Conservation (phyloP, 2,113 vertebrate genomes). For the Erinaceus europaeus region DNA sequence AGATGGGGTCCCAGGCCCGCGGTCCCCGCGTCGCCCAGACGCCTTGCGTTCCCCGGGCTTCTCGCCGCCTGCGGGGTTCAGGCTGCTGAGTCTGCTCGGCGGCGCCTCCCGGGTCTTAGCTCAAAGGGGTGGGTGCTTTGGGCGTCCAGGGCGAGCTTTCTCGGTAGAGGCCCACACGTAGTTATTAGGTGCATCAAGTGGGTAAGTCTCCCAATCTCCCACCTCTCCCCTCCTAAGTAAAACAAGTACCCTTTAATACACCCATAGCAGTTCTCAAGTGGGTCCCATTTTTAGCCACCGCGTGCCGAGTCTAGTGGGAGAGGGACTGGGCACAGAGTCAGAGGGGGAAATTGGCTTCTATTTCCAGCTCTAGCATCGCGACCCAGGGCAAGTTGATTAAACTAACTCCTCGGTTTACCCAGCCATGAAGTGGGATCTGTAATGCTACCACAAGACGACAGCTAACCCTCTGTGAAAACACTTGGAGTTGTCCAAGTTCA, state of each 20-base stretch:
- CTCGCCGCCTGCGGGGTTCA: neutral
- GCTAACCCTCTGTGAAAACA: neutral
- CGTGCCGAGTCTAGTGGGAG: neutral
- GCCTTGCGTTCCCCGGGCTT: neutral
- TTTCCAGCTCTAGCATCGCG: neutral
- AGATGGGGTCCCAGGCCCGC: neutral
- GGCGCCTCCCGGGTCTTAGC: neutral
- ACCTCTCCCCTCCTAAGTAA: neutral
- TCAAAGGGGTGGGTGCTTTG: neutral
- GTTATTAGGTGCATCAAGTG: constrained; percentile 11
- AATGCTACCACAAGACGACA: neutral
- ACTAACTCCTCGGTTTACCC: constrained; percentile 37
- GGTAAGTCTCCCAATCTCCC: neutral
- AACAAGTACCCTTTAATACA: constrained; percentile 37
- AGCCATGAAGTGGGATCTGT: neutral
- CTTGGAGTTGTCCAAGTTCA: neutral
- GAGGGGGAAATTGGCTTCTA: neutral
- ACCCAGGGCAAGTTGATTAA: neutral
- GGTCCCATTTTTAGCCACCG: constrained; percentile 42
- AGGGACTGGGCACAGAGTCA: neutral
- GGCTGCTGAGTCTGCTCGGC: too few species aligned
- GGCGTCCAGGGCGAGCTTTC: neutral
- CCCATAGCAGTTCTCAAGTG: neutral
- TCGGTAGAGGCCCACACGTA: neutral
- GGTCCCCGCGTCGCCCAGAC: neutral